Conservation (phyloP, 2,113 vertebrate species). For the Oreochromis niloticus region DNA sequence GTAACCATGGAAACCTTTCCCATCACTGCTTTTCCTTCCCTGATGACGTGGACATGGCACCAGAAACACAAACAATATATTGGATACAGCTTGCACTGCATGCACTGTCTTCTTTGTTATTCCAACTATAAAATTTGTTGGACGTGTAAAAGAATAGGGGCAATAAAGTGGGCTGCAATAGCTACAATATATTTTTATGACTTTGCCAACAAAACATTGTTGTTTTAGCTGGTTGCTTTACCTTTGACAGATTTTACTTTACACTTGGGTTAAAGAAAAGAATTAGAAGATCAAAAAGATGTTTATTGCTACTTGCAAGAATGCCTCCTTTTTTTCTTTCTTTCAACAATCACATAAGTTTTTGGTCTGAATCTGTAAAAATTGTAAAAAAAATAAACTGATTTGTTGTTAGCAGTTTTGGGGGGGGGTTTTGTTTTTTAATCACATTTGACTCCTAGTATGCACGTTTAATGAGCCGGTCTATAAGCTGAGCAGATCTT, state of each 20-base stretch:
- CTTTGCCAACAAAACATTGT: background rate
- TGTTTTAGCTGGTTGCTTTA: background rate
- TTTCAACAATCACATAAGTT: fast-evolving
- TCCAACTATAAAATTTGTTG: background rate
- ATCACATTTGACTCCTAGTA: background rate
- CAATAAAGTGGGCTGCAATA: background rate
- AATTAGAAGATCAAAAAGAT: background rate
- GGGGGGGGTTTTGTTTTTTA: background rate
- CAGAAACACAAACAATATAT: background rate
- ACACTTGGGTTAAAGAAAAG: background rate
- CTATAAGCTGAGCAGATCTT: background rate
- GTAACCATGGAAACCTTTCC: conserved; percentile 28
- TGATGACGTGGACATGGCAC: background rate
- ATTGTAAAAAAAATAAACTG: background rate
- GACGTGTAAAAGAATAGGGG: background rate
- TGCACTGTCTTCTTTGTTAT: background rate
- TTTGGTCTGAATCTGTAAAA: background rate
- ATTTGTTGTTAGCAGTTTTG: background rate
- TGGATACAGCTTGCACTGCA: background rate
- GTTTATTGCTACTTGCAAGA: background rate
- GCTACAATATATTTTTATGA: background rate
- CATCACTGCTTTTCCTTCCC: background rate
- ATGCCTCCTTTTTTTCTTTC: background rate
- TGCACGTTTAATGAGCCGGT: background rate
- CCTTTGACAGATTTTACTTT: background rate